Evolutionary conservation across 2,888 invertebrate species (phyloP).

Genomic region (Morpho helenor): DNA sequence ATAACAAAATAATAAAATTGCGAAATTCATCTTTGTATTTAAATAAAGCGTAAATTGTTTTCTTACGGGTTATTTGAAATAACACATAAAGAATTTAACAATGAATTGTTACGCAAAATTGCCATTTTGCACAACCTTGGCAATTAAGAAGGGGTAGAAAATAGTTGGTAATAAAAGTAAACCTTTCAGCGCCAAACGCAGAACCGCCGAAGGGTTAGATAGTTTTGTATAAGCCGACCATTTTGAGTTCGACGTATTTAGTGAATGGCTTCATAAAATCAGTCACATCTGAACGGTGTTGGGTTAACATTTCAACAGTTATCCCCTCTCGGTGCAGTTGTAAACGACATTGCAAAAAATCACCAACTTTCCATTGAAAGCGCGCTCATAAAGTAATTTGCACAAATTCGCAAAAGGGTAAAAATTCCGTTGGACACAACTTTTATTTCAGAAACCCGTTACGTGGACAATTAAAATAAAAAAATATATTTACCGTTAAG

Average conservation of each 20-base stretch:
- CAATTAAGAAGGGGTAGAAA: conserved; percentile 74
- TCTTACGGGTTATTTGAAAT: conserved; percentile 30
- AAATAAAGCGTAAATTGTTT: no score
- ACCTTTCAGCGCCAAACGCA: conserved; percentile 69
- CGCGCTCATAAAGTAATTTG: conserved; percentile 74
- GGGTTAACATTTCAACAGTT: conserved; percentile 42
- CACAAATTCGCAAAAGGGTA: conserved; percentile 76
- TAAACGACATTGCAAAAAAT: conserved; percentile 60
- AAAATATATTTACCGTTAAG: conserved; percentile 41
- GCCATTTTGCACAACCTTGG: conserved; percentile 56
- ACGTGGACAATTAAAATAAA: conserved; percentile 47
- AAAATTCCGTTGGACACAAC: conserved; percentile 49
- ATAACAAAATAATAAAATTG: no score
- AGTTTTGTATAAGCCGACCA: conserved; percentile 59
- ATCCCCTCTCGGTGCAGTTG: conserved; percentile 50
- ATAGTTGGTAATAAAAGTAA: conserved; percentile 69
- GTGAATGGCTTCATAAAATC: conserved; percentile 47
- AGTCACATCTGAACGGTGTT: conserved; percentile 41
- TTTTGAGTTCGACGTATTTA: conserved; percentile 52
- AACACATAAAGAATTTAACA: conserved; percentile 42
- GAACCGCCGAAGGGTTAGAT: conserved; percentile 69
- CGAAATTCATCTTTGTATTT: no score
- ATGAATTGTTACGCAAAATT: conserved; percentile 47
- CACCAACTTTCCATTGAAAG: conserved; percentile 48
- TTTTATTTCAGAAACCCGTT: conserved; percentile 63